Percentiles rank a stretch among this genome's conserved stretches.
These are phyloP conservation scores for Gymnocephalus cernua DNA, from an alignment of 2,113 vertebrate species.

Conservation along the genomic window DNA sequence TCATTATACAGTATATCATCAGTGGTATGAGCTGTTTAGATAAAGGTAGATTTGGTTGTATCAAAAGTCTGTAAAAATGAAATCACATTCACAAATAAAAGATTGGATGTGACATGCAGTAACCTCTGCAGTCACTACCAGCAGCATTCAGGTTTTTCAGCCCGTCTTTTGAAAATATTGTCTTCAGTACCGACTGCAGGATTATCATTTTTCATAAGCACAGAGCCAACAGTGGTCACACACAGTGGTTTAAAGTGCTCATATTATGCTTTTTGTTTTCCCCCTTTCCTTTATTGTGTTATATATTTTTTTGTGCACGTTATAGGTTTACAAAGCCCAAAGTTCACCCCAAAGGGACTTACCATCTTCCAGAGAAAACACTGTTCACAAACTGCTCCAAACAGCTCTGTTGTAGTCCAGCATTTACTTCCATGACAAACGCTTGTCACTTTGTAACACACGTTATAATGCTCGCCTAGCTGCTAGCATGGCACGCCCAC, in stretches of 20 bases:
- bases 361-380: too few species aligned
- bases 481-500: too few species aligned
- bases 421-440: too few species aligned
- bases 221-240: not conserved
- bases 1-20: constrained; percentile 9
- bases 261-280: too few species aligned
- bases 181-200: not conserved
- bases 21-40: constrained; percentile 26
- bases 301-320: too few species aligned
- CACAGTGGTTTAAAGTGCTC: not conserved
- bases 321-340: too few species aligned
- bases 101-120: constrained; percentile 1
- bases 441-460: too few species aligned
- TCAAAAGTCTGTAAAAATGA: constrained; percentile 22
- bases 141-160: not conserved
- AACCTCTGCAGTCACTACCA: not conserved
- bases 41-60: constrained; percentile 15
- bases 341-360: too few species aligned
- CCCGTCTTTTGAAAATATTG: not conserved
- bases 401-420: too few species aligned
- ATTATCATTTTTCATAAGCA: constrained; percentile 5
- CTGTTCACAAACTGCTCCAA: too few species aligned
- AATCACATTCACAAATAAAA: constrained; percentile 30
- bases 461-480: too few species aligned
- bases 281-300: too few species aligned